Evolutionary conservation across 2,888 invertebrate genomes (phyloP).

Genomic region (Drosophila nigricruria): DNA sequence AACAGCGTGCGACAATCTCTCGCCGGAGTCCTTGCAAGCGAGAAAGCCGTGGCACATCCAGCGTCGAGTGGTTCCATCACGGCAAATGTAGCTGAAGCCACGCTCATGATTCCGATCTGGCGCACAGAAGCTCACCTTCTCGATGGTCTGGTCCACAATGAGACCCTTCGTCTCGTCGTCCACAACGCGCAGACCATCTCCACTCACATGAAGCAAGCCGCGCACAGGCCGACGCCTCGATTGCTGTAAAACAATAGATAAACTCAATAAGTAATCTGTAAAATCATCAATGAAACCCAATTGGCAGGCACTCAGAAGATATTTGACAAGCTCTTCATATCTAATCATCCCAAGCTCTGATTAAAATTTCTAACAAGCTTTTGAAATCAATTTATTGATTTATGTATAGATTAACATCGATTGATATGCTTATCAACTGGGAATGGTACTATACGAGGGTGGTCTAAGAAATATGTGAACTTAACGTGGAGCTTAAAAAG

Average conservation of each 20-base stretch:
- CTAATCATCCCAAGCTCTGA: not conserved
- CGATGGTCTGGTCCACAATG: constrained; percentile 99
- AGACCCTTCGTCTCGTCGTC: constrained; percentile 99
- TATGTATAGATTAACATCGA: not conserved
- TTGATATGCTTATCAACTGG: not conserved
- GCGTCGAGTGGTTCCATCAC: constrained; percentile 98
- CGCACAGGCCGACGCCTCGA: constrained; percentile 95
- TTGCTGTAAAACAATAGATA: constrained; percentile 87
- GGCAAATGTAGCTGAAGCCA: constrained; percentile 98
- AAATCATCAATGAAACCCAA: not conserved
- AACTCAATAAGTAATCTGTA: not conserved
- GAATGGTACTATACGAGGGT: not conserved
- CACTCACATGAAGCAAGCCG: constrained; percentile 95
- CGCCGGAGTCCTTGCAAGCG: constrained; percentile 97
- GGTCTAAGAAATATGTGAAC: not conserved
- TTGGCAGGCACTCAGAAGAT: not conserved
- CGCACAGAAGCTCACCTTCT: constrained; percentile 99
- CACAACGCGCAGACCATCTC: constrained; percentile 98
- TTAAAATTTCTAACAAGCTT: not conserved
- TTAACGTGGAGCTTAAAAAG: not conserved
- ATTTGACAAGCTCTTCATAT: not conserved
- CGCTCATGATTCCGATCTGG: constrained; percentile 99
- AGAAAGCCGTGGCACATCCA: constrained; percentile 99
- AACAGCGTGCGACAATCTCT: constrained; percentile 98
- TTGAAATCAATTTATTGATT: not conserved